Percentiles rank a stretch among this genome's conserved stretches.
Conservation (phyloP, 1,140 invertebrate genomes). For the Muscidifurax raptorellus region DNA sequence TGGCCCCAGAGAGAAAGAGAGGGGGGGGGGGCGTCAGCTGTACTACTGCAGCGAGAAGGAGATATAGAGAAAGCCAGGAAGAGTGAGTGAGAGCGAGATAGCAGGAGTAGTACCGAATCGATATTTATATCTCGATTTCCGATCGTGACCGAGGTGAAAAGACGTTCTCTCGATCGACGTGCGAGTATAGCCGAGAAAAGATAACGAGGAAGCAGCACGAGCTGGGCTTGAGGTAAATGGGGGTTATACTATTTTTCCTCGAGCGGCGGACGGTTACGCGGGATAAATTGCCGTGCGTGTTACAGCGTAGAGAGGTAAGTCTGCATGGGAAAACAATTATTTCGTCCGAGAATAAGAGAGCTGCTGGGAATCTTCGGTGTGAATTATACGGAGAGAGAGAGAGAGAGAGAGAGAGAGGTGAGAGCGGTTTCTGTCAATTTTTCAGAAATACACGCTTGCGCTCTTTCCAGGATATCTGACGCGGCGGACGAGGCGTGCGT, state of each 20-base stretch:
- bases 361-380: not conserved
- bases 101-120: slow-evolving; percentile 24
- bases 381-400: slow-evolving; percentile 11
- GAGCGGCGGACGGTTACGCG: not conserved
- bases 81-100: not conserved
- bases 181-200: not conserved
- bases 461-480: not conserved
- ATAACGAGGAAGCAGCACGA: not conserved
- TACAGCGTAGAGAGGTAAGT: not conserved
- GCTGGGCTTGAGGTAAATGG: slow-evolving; percentile 5
- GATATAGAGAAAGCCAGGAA: not conserved
- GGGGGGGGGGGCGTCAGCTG: not conserved
- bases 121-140: slow-evolving; percentile 49
- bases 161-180: slow-evolving; percentile 10
- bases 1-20: not conserved
- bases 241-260: not conserved
- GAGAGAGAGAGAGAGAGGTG: too few species aligned
- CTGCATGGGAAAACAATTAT: slow-evolving; percentile 13
- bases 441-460: not conserved
- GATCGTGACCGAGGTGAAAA: slow-evolving; percentile 42
- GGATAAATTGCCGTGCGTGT: slow-evolving; percentile 6
- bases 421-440: not conserved
- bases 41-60: not conserved
- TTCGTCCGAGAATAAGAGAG: not conserved
- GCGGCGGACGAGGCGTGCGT: not conserved